Percentiles rank a stretch among this genome's conserved stretches.
These are phyloP conservation scores for Timema cristinae DNA, from an alignment of 2,888 invertebrate species.

Conservation along the genomic window DNA sequence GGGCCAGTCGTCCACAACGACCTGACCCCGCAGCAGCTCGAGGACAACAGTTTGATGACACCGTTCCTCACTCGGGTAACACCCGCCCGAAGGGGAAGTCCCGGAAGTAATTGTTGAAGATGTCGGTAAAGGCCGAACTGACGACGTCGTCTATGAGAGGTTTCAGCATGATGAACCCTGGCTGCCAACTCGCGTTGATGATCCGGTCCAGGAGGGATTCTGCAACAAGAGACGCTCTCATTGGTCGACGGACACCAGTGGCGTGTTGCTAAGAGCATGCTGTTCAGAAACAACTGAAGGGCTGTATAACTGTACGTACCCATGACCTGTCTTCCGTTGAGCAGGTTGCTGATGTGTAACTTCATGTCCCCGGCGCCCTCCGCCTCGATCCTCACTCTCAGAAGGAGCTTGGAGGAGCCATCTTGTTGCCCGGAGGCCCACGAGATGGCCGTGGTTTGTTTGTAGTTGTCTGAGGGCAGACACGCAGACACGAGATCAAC, in stretches of 20 bases:
- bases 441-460: conserved; percentile 59
- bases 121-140: conserved; percentile 77
- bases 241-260: too few relatives aligned
- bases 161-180: conserved; percentile 69
- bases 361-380: conserved; percentile 73
- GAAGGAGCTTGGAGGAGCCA: conserved; percentile 43
- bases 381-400: conserved; percentile 66
- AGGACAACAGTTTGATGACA: too few relatives aligned
- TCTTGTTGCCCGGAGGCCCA: conserved; percentile 37
- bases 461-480: conserved; percentile 38
- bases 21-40: too few relatives aligned
- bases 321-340: conserved; percentile 61
- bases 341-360: conserved; percentile 69
- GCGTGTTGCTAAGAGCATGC: too few relatives aligned
- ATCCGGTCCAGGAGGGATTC: conserved; percentile 67
- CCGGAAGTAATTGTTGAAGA: conserved; percentile 70
- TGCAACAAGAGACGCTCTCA: conserved; percentile 39
- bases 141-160: conserved; percentile 80
- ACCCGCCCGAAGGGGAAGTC: conserved; percentile 61
- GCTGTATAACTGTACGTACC: conserved; percentile 46
- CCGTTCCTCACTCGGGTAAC: conserved; percentile 12
- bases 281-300: too few relatives aligned
- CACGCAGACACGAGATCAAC: too few relatives aligned
- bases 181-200: conserved; percentile 77
- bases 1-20: too few relatives aligned